A percentile compares a stretch with the other conserved stretches of the same genome.
phyloP scores from a whole-genome alignment of 2,113 vertebrate species.

The Litocranius walleri region DNA sequence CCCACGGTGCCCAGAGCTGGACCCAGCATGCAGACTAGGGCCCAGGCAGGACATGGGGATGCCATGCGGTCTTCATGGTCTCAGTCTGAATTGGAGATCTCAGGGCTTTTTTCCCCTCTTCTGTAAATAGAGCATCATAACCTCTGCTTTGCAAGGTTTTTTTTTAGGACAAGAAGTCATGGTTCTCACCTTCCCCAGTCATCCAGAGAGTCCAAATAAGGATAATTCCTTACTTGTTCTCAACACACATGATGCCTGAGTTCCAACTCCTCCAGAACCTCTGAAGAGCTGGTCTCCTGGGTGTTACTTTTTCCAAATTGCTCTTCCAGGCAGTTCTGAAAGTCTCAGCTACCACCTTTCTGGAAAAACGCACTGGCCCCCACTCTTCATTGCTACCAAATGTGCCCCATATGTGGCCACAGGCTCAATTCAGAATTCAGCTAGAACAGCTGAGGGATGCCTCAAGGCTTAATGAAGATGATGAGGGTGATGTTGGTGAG shows the following conservation, averaged over 20 bases:
- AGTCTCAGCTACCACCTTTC: not conserved
- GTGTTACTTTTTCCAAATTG: not conserved
- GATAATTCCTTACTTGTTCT: not conserved
- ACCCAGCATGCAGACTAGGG: not conserved
- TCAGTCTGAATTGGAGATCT: not conserved
- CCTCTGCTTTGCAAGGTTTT: not conserved
- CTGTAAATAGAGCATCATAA: not conserved
- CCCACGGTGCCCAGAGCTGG: not conserved
- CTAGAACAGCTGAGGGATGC: not conserved
- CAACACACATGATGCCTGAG: accelerated
- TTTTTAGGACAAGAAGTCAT: not conserved
- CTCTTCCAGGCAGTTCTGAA: not conserved
- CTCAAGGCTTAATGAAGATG: accelerated
- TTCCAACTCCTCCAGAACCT: not conserved
- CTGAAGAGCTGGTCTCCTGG: not conserved
- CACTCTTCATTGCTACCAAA: not conserved
- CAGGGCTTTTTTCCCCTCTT: accelerated
- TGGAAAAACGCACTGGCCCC: not conserved
- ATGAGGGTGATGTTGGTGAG: accelerated
- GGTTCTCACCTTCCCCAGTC: not conserved
- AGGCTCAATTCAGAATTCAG: not conserved
- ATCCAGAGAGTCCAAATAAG: accelerated
- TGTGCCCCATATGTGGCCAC: not conserved
- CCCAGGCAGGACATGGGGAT: not conserved
- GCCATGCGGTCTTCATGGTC: accelerated